phyloP scores from a whole-genome alignment of 2,113 vertebrate genomes.

The Sterrhoptilus dennistouni region DNA sequence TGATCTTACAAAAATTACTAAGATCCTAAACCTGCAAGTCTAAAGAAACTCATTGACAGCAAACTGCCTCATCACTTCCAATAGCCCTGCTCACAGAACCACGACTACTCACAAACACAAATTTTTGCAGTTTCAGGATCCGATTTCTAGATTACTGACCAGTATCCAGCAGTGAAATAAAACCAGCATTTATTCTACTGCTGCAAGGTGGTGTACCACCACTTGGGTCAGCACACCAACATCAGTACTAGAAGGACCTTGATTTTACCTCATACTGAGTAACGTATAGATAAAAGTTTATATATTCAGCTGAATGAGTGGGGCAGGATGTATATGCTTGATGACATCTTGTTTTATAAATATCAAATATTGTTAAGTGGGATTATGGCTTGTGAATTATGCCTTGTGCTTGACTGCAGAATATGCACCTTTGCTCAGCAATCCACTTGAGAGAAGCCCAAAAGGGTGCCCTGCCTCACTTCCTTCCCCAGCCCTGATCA shows the following conservation, averaged over 20 bases:
- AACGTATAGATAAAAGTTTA: neutral
- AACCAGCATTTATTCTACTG: neutral
- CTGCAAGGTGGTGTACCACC: neutral
- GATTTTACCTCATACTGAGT: neutral
- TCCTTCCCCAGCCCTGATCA: rapidly evolving
- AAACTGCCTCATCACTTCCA: neutral
- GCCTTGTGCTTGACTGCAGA: neutral
- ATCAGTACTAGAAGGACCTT: neutral
- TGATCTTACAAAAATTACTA: neutral
- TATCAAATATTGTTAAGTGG: neutral
- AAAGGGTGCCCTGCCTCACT: neutral
- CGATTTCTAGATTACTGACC: neutral
- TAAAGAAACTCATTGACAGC: neutral
- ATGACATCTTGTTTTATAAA: neutral
- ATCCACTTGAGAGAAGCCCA: rapidly evolving
- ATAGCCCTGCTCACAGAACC: neutral
- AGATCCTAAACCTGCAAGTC: neutral
- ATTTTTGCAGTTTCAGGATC: neutral
- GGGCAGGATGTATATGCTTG: neutral
- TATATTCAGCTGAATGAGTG: neutral
- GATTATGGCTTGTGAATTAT: neutral
- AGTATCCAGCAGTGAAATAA: neutral
- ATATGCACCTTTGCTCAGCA: neutral
- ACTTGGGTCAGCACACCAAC: neutral
- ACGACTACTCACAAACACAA: neutral